Base-by-base conservation (phyloP, 2,888 invertebrate genomes). In the Isoperla grammatica region DNA sequence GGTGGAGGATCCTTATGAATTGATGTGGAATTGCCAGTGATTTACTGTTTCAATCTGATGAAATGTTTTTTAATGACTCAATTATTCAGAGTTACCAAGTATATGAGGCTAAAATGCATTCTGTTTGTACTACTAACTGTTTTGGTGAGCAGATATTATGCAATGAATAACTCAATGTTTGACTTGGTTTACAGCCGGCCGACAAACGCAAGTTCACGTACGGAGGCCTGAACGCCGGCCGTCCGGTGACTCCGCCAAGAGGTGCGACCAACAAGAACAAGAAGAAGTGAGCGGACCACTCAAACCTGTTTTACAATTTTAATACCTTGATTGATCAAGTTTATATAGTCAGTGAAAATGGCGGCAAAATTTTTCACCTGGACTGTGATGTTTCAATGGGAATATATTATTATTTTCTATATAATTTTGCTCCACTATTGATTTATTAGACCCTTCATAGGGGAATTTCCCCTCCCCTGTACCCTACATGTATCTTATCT, bases 181-280 rank as follows among this genome's bases (percentile, higher is more conserved):
- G 65, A n/a, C n/a, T n/a, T n/a, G n/a, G n/a, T n/a, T 73, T 81
- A 67, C 80, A 85, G 81, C 99, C 99, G 73, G 98, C 98, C 63
- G 98, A 99, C 81, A 99, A 98, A 79, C 90, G 97, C 82, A 96
- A 98, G 79, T 91, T 92, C 76, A 87, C 90, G 68, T 95, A 98
- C 76, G 91, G 92, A 68, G 90, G 91, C 69, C 84, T 95, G 75
- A 95, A 91, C 78, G 88, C 95, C 73, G 95, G 95, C 71, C 86
- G 98, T 72, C 99, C 98, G 70, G 91, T 97, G 71, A 99, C 99
- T 76, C 98, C 98, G 72, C 97, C 98, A 59, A 83, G 96, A 70
- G 92, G 91, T 70, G 90, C 91, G 73, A 90, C 91, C 77, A 92
- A 91, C 79, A 92, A 92, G 81, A 92, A 89, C 81, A 93, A 93